phyloP scores from a whole-genome alignment of 2,888 invertebrate genomes.

The Salticus scenicus region DNA sequence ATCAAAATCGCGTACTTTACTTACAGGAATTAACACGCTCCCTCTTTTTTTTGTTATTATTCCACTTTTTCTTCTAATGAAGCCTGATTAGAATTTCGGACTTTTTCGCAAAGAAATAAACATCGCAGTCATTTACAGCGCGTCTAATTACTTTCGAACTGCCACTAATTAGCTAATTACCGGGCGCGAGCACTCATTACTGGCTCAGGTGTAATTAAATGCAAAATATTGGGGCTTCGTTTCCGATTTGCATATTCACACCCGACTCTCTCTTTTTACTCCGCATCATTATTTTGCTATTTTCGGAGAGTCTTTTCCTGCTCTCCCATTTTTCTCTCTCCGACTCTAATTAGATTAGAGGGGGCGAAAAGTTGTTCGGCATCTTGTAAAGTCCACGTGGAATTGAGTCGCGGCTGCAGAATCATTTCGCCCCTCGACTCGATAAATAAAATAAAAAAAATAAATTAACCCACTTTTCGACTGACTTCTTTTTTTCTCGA shows the following conservation, averaged over 20 bases:
- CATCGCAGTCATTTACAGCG: constrained; percentile 57
- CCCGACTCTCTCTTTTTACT: constrained; percentile 65
- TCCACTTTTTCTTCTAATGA: constrained; percentile 69
- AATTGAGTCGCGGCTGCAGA: constrained; percentile 33
- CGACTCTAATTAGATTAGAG: constrained; percentile 62
- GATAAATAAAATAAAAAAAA: too few species aligned
- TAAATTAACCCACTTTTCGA: too few species aligned
- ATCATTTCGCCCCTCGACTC: too few species aligned
- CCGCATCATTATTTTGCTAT: constrained; percentile 69
- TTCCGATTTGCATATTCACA: constrained; percentile 71
- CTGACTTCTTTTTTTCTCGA: too few species aligned
- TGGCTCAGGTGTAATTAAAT: constrained; percentile 71
- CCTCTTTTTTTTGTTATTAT: too few species aligned
- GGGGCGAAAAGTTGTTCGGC: constrained; percentile 16
- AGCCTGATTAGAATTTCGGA: constrained; percentile 70
- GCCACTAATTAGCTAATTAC: constrained; percentile 70
- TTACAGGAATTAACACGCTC: too few species aligned
- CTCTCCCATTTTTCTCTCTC: constrained; percentile 20
- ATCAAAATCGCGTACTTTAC: constrained; percentile 66
- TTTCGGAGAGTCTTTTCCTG: constrained; percentile 19
- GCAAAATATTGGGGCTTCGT: constrained; percentile 69
- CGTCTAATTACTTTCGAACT: constrained; percentile 71
- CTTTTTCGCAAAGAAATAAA: constrained; percentile 50
- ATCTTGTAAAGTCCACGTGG: constrained; percentile 31
- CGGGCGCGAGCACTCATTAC: constrained; percentile 68